Base-by-base conservation (phyloP, 2,888 invertebrate species). In the Leptopilina drosophilae region DNA sequence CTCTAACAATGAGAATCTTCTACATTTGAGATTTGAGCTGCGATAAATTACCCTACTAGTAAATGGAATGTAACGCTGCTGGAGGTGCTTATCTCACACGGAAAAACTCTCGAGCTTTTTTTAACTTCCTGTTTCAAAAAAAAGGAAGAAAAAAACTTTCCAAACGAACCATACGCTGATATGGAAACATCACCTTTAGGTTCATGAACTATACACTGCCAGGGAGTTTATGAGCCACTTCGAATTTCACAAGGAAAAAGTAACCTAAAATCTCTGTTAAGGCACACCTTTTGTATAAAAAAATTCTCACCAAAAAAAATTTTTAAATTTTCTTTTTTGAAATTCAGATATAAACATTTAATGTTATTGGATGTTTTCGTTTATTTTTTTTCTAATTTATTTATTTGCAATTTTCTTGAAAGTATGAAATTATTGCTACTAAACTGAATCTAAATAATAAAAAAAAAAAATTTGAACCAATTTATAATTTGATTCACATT, bases 171-270 rank as follows among this genome's bases (percentile, higher is more conserved):
- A 56, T 7, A 42, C 8, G 33, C 14, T 56, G 33, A 73, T 73
- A 73, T 73, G 73, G 11, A 33, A n/a, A 73, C 56, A 73, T 73
- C 56, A n/a, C 56, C 73, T 73, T 73, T 73, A 73, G 56, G 73
- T 73, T 73, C 73, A 33, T 15, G 33, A 73, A 56, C 26, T 56
- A 33, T 33, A 33, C 33, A 5, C 12, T 20, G 53, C 46, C 12
- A 12, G 53, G 14, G 53, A 73, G 14, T 56, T 56, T 40, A 73
- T 73, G 33, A 73, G 33, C 33, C 33, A 56, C 33, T 73, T 56
- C 33, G 42, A 40, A 73, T 53, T 33, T 40, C 53, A 73, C 8
- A 53, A 8, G 42, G 46, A 6, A 5, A 7, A 20, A 49, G 15
- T 15, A 49, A 26, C 49, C 53, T 69, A 26, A 53, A 69, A 20